Percentiles rank a stretch among this genome's conserved stretches.
Conservation (phyloP, 92 coral and sea anemone genomes). For the Zoanthus sociatus region DNA sequence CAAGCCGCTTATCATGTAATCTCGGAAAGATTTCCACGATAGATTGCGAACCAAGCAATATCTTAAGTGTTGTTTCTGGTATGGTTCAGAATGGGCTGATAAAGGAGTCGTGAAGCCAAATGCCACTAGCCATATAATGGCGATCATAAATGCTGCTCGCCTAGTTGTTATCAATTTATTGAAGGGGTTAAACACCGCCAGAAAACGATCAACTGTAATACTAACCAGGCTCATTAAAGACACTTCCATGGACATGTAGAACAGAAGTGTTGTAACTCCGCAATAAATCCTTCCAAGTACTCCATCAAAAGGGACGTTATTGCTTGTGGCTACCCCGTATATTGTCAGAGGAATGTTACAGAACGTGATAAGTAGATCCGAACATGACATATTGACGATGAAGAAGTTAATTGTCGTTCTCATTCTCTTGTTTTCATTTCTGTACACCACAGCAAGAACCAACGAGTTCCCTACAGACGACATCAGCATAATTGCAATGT, state of each 20-base stretch:
- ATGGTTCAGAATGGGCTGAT: neutral
- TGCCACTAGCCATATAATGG: slow-evolving; percentile 48
- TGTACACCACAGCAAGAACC: slow-evolving; percentile 65
- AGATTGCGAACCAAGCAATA: slow-evolving; percentile 2
- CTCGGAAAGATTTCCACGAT: no score
- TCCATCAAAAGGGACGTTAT: slow-evolving; percentile 60
- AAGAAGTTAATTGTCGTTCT: slow-evolving; percentile 58
- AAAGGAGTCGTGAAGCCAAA: slow-evolving; percentile 56
- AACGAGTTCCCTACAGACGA: slow-evolving; percentile 61
- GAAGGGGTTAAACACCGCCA: slow-evolving; percentile 71
- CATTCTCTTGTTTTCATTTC: slow-evolving; percentile 51
- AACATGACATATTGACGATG: slow-evolving; percentile 71
- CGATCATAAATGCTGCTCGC: slow-evolving; percentile 35
- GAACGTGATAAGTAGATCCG: no score
- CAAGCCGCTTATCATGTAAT: no score
- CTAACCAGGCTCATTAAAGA: slow-evolving; percentile 62
- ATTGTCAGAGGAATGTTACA: neutral
- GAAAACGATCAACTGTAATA: slow-evolving; percentile 74
- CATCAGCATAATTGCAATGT: neutral
- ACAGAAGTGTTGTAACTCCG: slow-evolving; percentile 35
- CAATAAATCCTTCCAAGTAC: slow-evolving; percentile 58
- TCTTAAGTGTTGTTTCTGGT: neutral
- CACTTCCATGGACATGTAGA: slow-evolving; percentile 48
- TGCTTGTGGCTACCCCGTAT: neutral
- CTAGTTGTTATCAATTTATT: slow-evolving; percentile 47